These are phyloP conservation scores for Rhopalosiphum nymphaeae DNA, from an alignment of 2,888 invertebrate species.

Conservation along the genomic window DNA sequence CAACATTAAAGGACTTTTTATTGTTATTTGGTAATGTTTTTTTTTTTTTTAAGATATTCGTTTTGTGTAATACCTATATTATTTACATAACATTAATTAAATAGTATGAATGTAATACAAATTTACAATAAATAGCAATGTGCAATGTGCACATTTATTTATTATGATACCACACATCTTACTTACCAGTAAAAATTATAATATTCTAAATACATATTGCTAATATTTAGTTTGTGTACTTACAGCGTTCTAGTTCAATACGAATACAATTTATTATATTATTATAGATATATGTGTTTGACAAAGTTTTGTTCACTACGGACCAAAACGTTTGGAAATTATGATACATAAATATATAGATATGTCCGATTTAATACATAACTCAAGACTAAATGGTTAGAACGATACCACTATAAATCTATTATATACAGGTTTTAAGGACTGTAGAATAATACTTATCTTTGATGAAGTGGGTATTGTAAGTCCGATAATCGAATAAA, in stretches of 20 bases:
- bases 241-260: not conserved
- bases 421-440: not conserved
- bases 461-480: not conserved
- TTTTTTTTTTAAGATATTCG: conserved; percentile 7
- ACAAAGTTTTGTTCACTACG: not conserved
- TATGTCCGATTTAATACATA: conserved; percentile 4
- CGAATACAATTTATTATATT: not conserved
- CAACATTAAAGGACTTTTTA: not conserved
- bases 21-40: conserved; percentile 33
- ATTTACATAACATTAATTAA: not conserved
- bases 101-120: not conserved
- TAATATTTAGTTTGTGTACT: not conserved
- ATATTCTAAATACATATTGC: not conserved
- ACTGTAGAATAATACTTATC: not conserved
- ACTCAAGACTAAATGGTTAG: not conserved
- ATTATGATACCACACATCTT: not conserved
- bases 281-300: not conserved
- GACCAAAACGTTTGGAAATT: not conserved
- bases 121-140: not conserved
- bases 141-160: not conserved
- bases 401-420: not conserved
- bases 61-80: not conserved
- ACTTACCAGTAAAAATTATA: not conserved
- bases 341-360: not conserved
- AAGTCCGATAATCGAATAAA: conserved; percentile 2